phyloP scores from a whole-genome alignment of 2,797 vertebrate genomes.

The Acipenser transmontanus region DNA sequence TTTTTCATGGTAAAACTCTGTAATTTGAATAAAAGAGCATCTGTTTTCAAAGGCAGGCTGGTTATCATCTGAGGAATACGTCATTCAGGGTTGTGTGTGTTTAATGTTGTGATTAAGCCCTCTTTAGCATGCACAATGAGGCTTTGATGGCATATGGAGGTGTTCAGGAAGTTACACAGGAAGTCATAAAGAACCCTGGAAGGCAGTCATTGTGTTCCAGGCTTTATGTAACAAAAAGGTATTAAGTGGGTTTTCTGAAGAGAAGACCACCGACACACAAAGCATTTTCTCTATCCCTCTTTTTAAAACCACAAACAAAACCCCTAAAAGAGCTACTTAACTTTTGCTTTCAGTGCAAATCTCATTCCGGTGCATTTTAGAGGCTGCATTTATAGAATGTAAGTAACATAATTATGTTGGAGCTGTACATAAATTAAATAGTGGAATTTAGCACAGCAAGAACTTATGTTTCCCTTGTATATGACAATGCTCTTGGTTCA shows the following conservation, averaged over 20 bases:
- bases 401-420: too few relatives aligned
- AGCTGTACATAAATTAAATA: too few relatives aligned
- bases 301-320: too few relatives aligned
- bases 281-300: background rate
- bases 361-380: too few relatives aligned
- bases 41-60: slow-evolving; percentile 27
- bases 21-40: background rate
- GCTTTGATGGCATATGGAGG: slow-evolving; percentile 21
- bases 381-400: too few relatives aligned
- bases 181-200: slow-evolving; percentile 19
- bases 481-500: too few relatives aligned
- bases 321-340: too few relatives aligned
- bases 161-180: slow-evolving; percentile 22
- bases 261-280: slow-evolving; percentile 6
- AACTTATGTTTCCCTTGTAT: too few relatives aligned
- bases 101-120: slow-evolving; percentile 25
- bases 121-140: slow-evolving; percentile 27
- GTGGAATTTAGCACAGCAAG: too few relatives aligned
- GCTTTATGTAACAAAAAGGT: slow-evolving; percentile 6
- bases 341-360: too few relatives aligned
- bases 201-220: slow-evolving; percentile 7
- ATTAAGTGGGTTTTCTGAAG: slow-evolving; percentile 6
- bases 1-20: too few relatives aligned
- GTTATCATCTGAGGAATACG: slow-evolving; percentile 40
- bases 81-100: slow-evolving; percentile 24